phyloP scores from a whole-genome alignment of 2,888 invertebrate species.

The Onthophagus sagittarius region DNA sequence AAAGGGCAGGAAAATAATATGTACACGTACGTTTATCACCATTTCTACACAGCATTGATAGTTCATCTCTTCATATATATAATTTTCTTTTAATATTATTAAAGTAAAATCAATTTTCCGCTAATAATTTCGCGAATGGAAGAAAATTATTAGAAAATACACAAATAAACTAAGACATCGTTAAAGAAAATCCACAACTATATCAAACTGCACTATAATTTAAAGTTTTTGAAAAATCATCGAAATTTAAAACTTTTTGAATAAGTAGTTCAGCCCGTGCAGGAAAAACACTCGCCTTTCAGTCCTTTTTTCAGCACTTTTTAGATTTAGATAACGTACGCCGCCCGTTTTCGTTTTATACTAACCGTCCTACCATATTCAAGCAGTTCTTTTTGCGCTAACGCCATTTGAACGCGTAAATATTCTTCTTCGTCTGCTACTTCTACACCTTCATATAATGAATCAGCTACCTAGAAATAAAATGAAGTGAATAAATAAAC shows the following conservation, averaged over 20 bases:
- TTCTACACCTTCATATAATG: conserved; percentile 72
- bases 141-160: conserved; percentile 1
- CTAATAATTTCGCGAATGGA: conserved; percentile 2
- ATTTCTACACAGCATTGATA: conserved; percentile 34
- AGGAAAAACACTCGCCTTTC: neutral
- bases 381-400: conserved; percentile 47
- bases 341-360: conserved; percentile 25
- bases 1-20: conserved; percentile 28
- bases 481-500: conserved; percentile 16
- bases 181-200: neutral
- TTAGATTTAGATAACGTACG: conserved; percentile 31
- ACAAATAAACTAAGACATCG: neutral
- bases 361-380: conserved; percentile 43
- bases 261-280: conserved; percentile 7
- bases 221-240: neutral
- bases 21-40: conserved; percentile 35
- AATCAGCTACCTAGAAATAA: conserved; percentile 68
- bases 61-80: conserved; percentile 17
- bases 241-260: neutral
- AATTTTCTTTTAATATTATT: too few relatives aligned
- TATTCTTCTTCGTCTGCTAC: conserved; percentile 58
- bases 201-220: neutral
- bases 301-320: conserved; percentile 16
- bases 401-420: conserved; percentile 45
- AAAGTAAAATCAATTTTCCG: neutral